These are phyloP conservation scores for Nestor notabilis DNA, from an alignment of 2,113 vertebrate genomes.

Conservation along the genomic window DNA sequence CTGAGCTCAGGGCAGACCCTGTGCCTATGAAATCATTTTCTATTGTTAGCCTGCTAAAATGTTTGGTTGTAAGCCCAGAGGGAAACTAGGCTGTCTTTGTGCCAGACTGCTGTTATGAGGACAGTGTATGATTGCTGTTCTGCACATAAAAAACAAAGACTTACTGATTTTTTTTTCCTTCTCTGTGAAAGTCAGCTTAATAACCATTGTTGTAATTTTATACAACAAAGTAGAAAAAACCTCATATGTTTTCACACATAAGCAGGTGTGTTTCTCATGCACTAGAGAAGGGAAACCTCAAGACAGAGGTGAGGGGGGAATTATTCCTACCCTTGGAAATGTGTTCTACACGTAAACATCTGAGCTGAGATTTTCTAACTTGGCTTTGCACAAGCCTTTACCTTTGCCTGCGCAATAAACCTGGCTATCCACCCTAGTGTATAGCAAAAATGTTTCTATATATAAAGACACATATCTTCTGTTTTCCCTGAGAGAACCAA, in stretches of 20 bases:
- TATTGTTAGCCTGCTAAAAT: constrained; percentile 58
- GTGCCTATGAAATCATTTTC: constrained; percentile 62
- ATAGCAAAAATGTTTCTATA: not conserved
- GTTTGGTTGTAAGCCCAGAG: constrained; percentile 42
- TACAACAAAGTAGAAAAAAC: not conserved
- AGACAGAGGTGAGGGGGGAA: not conserved
- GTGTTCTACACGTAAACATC: not conserved
- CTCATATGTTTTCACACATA: not conserved
- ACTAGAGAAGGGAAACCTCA: not conserved
- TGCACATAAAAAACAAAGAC: constrained; percentile 37
- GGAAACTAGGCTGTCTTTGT: not conserved
- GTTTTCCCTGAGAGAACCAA: not conserved
- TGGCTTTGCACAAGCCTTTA: not conserved
- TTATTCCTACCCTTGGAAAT: not conserved
- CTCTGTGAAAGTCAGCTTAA: not conserved
- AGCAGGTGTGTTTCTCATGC: not conserved
- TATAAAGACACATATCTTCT: not conserved
- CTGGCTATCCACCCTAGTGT: not conserved
- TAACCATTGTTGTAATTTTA: not conserved
- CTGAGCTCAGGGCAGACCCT: constrained; percentile 43
- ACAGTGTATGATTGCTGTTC: not conserved
- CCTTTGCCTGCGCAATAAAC: not conserved
- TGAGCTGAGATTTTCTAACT: not conserved
- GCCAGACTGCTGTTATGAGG: not conserved
- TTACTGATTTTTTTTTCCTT: not conserved